Percentiles rank a stretch among this genome's conserved stretches.
Conservation (phyloP, 2,888 invertebrate species). For the Andrena dorsata region DNA sequence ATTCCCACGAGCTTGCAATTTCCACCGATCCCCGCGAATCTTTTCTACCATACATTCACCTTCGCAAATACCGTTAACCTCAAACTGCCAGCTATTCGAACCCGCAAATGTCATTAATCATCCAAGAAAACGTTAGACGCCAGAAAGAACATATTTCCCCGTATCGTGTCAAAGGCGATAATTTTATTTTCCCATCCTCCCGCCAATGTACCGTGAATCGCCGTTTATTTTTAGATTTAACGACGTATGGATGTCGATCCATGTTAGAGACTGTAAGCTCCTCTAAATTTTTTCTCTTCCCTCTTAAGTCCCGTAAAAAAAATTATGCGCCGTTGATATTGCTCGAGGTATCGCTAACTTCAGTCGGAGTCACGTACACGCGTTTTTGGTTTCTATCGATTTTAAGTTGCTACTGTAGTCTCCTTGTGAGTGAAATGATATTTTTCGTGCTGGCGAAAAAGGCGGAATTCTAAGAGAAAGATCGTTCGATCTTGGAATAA, state of each 20-base stretch:
- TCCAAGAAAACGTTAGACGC: not conserved
- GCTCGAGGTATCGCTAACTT: not conserved
- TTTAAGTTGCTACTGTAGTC: not conserved
- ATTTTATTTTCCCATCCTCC: not conserved
- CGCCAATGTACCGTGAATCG: not conserved
- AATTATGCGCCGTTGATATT: not conserved
- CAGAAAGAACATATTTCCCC: not conserved
- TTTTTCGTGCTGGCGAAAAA: not conserved
- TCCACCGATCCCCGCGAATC: not conserved
- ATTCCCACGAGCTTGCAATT: slow-evolving; percentile 1
- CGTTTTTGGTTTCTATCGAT: not conserved
- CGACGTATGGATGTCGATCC: slow-evolving; percentile 2
- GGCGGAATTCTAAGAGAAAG: slow-evolving; percentile 11
- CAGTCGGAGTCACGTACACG: not conserved
- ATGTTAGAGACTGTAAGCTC: slow-evolving; percentile 8
- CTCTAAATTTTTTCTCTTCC: not conserved
- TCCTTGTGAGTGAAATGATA: not conserved
- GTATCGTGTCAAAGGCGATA: not conserved
- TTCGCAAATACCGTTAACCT: slow-evolving; percentile 5
- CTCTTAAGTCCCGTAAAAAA: not conserved
- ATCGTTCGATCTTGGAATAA: not conserved
- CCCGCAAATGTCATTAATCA: not conserved
- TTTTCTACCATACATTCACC: not conserved
- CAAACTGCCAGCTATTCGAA: not conserved
- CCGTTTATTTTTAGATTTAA: slow-evolving; percentile 29